Evolutionary conservation across 2,113 vertebrate species (phyloP).

Genomic region (Xiphorhynchus elegans): DNA sequence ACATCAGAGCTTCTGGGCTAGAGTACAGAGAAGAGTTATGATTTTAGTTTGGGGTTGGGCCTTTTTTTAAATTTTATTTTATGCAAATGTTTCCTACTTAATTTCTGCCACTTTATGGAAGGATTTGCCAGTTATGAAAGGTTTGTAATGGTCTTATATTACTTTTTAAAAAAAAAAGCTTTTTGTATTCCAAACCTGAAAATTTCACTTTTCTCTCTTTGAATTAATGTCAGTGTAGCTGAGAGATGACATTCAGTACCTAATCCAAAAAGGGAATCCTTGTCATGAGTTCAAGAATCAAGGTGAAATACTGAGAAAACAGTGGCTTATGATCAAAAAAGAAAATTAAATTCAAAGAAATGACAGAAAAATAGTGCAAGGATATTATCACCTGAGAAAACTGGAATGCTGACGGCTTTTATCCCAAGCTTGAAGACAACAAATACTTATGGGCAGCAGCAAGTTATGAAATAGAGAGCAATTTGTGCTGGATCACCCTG

Average conservation of each 20-base stretch:
- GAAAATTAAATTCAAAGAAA: neutral
- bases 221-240: neutral
- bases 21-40: neutral
- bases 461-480: neutral
- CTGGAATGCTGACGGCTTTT: neutral
- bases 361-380: rapidly evolving
- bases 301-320: neutral
- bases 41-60: rapidly evolving
- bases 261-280: neutral
- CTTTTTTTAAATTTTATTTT: neutral
- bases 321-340: neutral
- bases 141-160: neutral
- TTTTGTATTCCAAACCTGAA: neutral
- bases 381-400: neutral
- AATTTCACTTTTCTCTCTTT: neutral
- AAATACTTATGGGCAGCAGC: neutral
- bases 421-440: neutral
- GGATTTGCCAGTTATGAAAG: neutral
- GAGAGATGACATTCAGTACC: neutral
- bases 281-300: neutral
- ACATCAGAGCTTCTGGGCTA: neutral
- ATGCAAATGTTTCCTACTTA: neutral
- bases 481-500: neutral
- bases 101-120: neutral
- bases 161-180: neutral